Base-by-base conservation (phyloP, 2,888 invertebrate species). In the Caenorhabditis sulstoni region DNA sequence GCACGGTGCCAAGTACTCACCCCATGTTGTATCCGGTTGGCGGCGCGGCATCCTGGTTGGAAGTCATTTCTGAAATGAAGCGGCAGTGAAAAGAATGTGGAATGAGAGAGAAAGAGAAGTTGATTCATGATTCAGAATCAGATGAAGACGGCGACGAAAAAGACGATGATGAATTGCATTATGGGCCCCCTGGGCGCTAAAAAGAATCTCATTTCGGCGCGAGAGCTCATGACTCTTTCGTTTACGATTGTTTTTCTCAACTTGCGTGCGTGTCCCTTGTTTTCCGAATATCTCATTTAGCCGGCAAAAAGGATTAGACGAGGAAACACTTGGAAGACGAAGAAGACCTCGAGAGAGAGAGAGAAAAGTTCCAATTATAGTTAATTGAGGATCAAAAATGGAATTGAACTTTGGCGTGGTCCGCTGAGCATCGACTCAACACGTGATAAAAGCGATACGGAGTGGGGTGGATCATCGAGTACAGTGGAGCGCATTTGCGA, bases 1-100 rank as follows among this genome's bases (percentile, higher is more conserved):
- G 29, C 29, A 29, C 29, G 29, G 3, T 7, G 3, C 7, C 29
- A 3, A 7, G 29, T 7, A 57, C 14, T 14, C 23, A 74, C 74
- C 74, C 75, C 67, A 67, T 75, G 29, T 75, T 75, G 49, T 61
- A 75, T 1, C 61, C 62, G 39, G 66, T 57, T 39, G 75, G 55
- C 41, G 67, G 75, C 16, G 59, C 23, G 8, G 52, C 45, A 18
- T 67, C 61, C 61, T 75, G 67, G n/a, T 66, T 41, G 1, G 75
- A 75, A 49, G 75, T 61, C 75, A 75, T 75, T 66, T 65, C 52
- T 62, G 50, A 39, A 49, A 57, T 29, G 29, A 29, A 7, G 7
- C 7, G 29, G 29, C 23, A n/a, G 20, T 23, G 39, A 23, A 64
- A 29, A 16, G 59, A 47, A 20, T 18, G 37, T 8, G 41, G 23